phyloP scores from a whole-genome alignment of 2,797 vertebrate genomes.

The Rhinella marina region DNA sequence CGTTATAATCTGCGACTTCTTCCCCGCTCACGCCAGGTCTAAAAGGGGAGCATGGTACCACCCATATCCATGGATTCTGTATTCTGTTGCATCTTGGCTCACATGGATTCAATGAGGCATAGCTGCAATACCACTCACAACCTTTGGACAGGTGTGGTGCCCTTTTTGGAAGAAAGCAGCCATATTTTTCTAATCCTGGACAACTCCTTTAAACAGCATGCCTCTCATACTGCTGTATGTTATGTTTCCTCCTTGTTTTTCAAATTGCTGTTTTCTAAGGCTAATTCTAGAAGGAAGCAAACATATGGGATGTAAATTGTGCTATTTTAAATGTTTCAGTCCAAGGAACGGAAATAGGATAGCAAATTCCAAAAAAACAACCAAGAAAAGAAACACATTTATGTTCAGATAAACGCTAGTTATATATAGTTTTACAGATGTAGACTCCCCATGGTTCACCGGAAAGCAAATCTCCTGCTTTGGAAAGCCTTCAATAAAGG shows the following conservation, averaged over 20 bases:
- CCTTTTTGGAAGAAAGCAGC: too few relatives aligned
- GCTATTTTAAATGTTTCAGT: slow-evolving; percentile 28
- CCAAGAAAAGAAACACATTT: not conserved
- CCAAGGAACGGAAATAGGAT: slow-evolving; percentile 4
- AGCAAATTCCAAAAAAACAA: not conserved
- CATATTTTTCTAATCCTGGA: too few relatives aligned
- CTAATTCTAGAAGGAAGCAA: not conserved
- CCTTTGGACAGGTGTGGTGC: too few relatives aligned
- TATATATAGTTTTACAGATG: not conserved
- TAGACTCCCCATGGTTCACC: not conserved
- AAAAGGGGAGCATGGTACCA: too few relatives aligned
- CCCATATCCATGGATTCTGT: too few relatives aligned
- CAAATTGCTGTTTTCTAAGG: not conserved
- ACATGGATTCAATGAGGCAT: too few relatives aligned
- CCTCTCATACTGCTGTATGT: not conserved
- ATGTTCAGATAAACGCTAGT: not conserved
- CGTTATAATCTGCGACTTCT: too few relatives aligned
- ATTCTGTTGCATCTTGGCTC: too few relatives aligned
- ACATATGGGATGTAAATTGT: not conserved
- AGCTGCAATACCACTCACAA: too few relatives aligned
- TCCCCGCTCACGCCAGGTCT: too few relatives aligned
- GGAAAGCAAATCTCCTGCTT: not conserved
- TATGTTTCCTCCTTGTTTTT: not conserved
- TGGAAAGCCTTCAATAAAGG: not conserved
- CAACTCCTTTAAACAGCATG: too few relatives aligned